Evolutionary conservation across 2,797 vertebrate species (phyloP).

Genomic region (Cichlasoma orientale): DNA sequence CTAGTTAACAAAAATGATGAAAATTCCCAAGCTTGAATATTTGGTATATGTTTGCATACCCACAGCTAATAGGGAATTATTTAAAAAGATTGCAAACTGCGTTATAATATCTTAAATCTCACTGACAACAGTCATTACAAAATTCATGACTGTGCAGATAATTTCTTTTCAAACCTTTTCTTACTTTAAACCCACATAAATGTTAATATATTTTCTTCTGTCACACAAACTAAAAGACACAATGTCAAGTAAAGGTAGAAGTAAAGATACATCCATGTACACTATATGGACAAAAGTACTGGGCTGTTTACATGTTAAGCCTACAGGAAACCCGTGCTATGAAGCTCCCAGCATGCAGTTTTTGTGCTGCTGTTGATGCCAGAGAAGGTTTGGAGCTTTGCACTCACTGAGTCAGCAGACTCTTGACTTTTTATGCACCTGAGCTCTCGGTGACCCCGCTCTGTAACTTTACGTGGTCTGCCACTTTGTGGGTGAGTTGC

Average conservation of each 20-base stretch:
- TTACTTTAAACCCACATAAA: too few species aligned
- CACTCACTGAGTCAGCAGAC: too few species aligned
- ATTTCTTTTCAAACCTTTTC: too few species aligned
- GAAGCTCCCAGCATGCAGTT: not conserved
- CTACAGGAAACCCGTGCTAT: not conserved
- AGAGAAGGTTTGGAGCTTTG: not conserved
- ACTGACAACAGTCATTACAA: too few species aligned
- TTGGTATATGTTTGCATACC: not conserved
- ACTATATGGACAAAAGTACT: not conserved
- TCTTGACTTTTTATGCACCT: too few species aligned
- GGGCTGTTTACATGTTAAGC: not conserved
- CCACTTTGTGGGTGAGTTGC: too few species aligned
- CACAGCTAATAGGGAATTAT: not conserved
- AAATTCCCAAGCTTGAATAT: fast-evolving
- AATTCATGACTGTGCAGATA: too few species aligned
- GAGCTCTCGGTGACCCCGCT: too few species aligned
- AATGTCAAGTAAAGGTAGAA: not conserved
- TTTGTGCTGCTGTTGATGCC: not conserved
- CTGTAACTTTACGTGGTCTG: too few species aligned
- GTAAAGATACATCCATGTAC: not conserved
- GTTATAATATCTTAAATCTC: too few species aligned
- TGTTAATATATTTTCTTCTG: too few species aligned
- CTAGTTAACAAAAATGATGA: not conserved
- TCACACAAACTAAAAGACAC: not conserved
- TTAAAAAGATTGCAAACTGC: not conserved